Conservation (phyloP, 1,140 invertebrate genomes). For the Goniozus legneri region DNA sequence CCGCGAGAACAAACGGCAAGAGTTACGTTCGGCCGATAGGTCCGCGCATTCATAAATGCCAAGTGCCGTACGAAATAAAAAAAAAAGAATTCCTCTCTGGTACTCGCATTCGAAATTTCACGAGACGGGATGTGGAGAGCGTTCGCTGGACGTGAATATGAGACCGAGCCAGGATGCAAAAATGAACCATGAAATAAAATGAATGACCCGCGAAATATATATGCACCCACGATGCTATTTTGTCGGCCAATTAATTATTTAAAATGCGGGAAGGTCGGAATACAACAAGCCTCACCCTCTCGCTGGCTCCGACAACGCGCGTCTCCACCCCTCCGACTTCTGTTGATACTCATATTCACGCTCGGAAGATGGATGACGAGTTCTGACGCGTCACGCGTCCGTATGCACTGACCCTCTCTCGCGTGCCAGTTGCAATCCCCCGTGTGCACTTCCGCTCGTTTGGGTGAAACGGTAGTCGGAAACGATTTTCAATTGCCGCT, state of each 20-base stretch:
- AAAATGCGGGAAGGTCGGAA: conserved; percentile 19
- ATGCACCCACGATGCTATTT: conserved; percentile 18
- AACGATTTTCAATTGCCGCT: not conserved
- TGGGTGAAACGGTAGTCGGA: no score
- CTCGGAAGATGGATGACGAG: conserved; percentile 23
- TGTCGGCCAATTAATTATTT: conserved; percentile 35
- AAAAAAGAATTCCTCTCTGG: no score
- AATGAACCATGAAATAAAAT: conserved; percentile 37
- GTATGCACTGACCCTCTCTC: not conserved
- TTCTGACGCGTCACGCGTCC: not conserved
- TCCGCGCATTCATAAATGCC: conserved; percentile 23
- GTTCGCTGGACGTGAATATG: no score
- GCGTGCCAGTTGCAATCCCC: not conserved
- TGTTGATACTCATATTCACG: conserved; percentile 31
- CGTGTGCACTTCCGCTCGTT: no score
- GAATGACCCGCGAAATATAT: conserved; percentile 17
- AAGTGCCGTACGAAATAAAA: conserved; percentile 24
- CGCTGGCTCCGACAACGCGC: no score
- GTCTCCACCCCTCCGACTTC: no score
- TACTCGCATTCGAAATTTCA: no score
- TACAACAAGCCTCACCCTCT: conserved; percentile 25
- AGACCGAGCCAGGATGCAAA: not conserved
- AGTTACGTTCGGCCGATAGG: conserved; percentile 21
- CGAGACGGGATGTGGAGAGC: not conserved
- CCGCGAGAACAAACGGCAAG: conserved; percentile 7